These are phyloP conservation scores for Campopleginae sp. DNA, from an alignment of 2,888 invertebrate species.

Conservation along the genomic window DNA sequence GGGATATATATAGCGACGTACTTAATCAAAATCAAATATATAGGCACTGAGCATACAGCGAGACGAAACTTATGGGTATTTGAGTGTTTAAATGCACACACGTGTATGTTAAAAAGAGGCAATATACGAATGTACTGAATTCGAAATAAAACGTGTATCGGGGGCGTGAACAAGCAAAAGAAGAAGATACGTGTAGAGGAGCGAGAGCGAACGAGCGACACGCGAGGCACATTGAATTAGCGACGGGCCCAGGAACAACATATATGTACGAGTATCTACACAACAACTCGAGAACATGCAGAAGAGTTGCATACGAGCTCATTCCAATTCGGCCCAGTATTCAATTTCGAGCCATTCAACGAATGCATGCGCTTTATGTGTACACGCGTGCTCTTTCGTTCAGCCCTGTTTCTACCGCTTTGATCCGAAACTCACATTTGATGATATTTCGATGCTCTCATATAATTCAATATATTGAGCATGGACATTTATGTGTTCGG, in stretches of 20 bases:
- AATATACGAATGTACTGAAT: conserved; percentile 6
- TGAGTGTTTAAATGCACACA: conserved; percentile 21
- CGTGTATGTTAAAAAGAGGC: not conserved
- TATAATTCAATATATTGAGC: conserved; percentile 1
- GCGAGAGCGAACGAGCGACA: conserved; percentile 47
- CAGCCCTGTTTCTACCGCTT: conserved; percentile 40
- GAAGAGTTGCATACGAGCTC: conserved; percentile 42
- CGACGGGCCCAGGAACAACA: conserved; percentile 43
- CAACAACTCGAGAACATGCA: conserved; percentile 7
- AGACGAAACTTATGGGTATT: conserved; percentile 12
- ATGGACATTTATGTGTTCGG: not conserved
- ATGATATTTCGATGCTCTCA: not conserved
- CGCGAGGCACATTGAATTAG: conserved; percentile 65
- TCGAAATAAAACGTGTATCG: conserved; percentile 13
- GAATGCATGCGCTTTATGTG: conserved; percentile 28
- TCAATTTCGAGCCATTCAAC: conserved; percentile 62
- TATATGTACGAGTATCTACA: not conserved
- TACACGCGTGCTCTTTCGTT: conserved; percentile 39
- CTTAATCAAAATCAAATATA: conserved; percentile 41
- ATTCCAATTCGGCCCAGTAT: conserved; percentile 63
- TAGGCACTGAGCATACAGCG: conserved; percentile 41
- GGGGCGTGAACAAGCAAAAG: conserved; percentile 28
- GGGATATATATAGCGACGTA: conserved; percentile 1
- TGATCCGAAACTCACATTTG: conserved; percentile 29
- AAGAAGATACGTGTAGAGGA: conserved; percentile 14